Evolutionary conservation across 1,140 invertebrate genomes (phyloP).

Genomic region (Cepaea nemoralis): DNA sequence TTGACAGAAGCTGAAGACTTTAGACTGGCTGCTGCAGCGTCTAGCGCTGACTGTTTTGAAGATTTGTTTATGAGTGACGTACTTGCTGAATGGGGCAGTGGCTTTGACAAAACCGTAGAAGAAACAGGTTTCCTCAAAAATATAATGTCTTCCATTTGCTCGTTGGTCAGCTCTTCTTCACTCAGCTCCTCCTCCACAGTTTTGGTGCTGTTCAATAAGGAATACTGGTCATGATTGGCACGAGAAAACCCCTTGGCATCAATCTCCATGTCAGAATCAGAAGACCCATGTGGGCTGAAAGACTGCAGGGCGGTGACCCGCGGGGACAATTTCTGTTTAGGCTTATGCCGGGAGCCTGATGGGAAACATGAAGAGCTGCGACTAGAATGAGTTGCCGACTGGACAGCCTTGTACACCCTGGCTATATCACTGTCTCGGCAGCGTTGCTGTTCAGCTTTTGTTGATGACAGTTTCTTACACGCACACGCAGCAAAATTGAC

Average conservation of each 20-base stretch:
- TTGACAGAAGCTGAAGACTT: neutral
- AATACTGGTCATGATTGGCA: neutral
- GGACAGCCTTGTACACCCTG: constrained; percentile 5
- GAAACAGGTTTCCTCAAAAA: constrained; percentile 32
- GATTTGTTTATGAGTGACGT: neutral
- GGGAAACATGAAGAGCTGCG: neutral
- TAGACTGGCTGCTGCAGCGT: neutral
- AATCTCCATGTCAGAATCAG: constrained; percentile 27
- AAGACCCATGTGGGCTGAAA: constrained; percentile 39
- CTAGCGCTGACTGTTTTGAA: neutral
- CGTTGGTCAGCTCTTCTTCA: constrained; percentile 35
- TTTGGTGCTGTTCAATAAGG: constrained; percentile 27
- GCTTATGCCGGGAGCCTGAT: constrained; percentile 8
- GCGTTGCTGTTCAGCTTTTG: constrained; percentile 9
- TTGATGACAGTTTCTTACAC: constrained; percentile 15
- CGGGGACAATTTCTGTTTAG: constrained; percentile 29
- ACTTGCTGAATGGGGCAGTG: neutral
- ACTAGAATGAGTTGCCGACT: neutral
- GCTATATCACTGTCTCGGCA: constrained; percentile 3
- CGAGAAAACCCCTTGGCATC: neutral
- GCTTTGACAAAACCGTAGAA: neutral
- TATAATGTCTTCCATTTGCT: constrained; percentile 41
- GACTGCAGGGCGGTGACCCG: constrained; percentile 18
- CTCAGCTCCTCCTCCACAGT: constrained; percentile 41
- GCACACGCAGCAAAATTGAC: constrained; percentile 27